These are phyloP conservation scores for Nibea coibor DNA, from an alignment of 2,113 vertebrate species.

Conservation along the genomic window DNA sequence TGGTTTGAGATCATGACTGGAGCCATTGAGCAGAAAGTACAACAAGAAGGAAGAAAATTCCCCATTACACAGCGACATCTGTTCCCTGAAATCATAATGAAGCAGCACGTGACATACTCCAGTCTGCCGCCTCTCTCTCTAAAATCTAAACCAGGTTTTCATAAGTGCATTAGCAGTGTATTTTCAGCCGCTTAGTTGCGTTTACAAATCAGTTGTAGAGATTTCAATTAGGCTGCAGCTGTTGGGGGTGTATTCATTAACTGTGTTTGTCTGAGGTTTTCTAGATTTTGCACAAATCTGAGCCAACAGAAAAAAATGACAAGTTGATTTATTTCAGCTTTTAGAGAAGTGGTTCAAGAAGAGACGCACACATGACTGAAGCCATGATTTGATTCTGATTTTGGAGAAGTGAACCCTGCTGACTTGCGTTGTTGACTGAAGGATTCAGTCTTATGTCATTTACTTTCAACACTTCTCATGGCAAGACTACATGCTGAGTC, in stretches of 20 bases:
- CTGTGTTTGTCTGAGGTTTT: background rate
- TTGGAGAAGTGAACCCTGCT: slow-evolving; percentile 40
- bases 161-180: background rate
- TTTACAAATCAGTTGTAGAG: background rate
- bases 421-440: background rate
- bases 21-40: background rate
- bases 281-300: background rate
- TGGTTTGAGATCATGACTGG: slow-evolving; percentile 34
- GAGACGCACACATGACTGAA: background rate
- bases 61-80: background rate
- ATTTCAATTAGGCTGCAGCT: background rate
- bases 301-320: background rate
- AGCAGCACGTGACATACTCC: background rate
- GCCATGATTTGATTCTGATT: background rate
- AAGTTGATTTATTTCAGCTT: background rate
- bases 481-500: slow-evolving; percentile 22
- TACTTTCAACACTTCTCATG: background rate
- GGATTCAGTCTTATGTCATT: background rate
- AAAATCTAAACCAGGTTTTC: background rate
- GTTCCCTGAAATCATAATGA: background rate
- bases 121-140: background rate
- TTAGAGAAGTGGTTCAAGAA: slow-evolving; percentile 10
- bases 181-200: background rate
- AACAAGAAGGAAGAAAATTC: background rate
- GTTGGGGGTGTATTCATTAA: background rate